phyloP scores from a whole-genome alignment of 2,113 vertebrate species.

The Gadus chalcogrammus region DNA sequence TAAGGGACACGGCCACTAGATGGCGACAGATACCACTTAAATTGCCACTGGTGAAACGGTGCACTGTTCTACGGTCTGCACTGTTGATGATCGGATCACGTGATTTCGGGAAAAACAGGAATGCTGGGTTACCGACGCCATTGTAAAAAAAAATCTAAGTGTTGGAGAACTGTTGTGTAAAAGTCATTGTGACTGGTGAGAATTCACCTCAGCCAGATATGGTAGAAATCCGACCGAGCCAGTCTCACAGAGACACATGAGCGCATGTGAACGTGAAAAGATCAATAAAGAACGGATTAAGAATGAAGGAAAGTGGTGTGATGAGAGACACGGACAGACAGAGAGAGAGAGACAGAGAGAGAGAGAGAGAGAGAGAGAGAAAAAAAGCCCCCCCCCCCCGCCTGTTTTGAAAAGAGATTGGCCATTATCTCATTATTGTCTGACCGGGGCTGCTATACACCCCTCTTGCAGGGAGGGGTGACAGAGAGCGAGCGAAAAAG shows the following conservation, averaged over 20 bases:
- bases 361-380: constrained; percentile 21
- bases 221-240: constrained; percentile 34
- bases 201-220: constrained; percentile 1
- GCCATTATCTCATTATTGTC: constrained; percentile 72
- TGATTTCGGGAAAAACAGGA: not conserved
- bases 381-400: constrained; percentile 20
- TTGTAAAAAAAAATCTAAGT: not conserved
- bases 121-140: not conserved
- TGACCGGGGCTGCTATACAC: constrained; percentile 54
- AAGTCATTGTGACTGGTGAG: not conserved
- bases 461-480: constrained; percentile 33
- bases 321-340: constrained; percentile 28
- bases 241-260: constrained; percentile 19
- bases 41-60: not conserved
- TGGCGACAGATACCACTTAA: constrained; percentile 75
- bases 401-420: constrained; percentile 64
- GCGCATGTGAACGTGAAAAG: constrained; percentile 64
- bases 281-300: constrained; percentile 65
- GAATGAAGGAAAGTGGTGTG: constrained; percentile 48
- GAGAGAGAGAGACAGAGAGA: constrained; percentile 4
- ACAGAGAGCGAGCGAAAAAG: not conserved
- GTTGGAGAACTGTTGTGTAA: no score
- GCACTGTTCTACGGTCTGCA: not conserved
- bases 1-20: constrained; percentile 61
- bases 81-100: not conserved